Base-by-base conservation (phyloP, 2,888 invertebrate genomes). In the Sphecodes monilicornis region DNA sequence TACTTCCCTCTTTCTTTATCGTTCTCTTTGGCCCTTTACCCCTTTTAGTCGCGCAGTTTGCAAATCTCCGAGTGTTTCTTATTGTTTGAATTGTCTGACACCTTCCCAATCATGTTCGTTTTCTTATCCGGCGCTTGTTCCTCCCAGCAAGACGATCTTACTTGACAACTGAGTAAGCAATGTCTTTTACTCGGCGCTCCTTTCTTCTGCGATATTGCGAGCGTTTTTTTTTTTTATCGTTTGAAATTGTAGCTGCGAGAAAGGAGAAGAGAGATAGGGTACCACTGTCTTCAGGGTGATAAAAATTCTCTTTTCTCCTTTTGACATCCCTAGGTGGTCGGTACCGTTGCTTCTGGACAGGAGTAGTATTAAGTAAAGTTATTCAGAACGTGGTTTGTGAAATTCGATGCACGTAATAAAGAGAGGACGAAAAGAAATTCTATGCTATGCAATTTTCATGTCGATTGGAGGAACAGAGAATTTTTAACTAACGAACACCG, bases 1-100 rank as follows among this genome's bases (percentile, higher is more conserved):
- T 54, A 1, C 10, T 0, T n/a, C 11, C 11, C n/a, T 26, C 26
- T 64, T 2, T 22, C 64, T 32, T 32, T 22, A 3, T 18, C 10
- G 10, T 18, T 66, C 36, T 8, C 36, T 32, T n/a, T 10, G 16
- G n/a, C 41, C 46, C 43, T 76, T 54, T 43, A 0, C 29, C 64
- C 46, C 46, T 69, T 36, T 71, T 77, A 71, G 57, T 70, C 64
- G 73, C 70, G 76, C 69, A 57, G 66, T 70, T 81, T 60, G 46
- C 66, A 41, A 84, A 84, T 80, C 74, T 50, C 54, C 43, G 22
- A 64, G 72, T 84, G 72, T 70, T 76, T 85, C 80, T 80, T 60
- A 69, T 50, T 76, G 72, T 54, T 74, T n/a, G 32, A 77, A 76
- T 54, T 39, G 57, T 50, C 39, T 72, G 41, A 50, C 54, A 64